Base-by-base conservation (phyloP, 1,140 invertebrate species). In the Sycophila sp. region DNA sequence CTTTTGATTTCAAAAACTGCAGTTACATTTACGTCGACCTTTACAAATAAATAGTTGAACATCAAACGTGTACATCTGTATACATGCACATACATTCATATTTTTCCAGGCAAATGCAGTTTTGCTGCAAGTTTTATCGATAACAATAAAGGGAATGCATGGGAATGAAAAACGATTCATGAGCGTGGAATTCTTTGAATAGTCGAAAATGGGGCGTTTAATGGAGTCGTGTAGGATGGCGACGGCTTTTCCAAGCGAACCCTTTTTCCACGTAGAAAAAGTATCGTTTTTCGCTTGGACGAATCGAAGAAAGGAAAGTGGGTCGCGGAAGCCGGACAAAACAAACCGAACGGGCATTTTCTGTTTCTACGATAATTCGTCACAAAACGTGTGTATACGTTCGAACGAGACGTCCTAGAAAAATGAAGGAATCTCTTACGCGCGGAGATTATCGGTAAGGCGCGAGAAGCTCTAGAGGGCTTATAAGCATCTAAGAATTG, bases 251-350 rank as follows among this genome's bases (percentile, higher is more conserved):
- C 15, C 15, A 7, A 22, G 49, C 49, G 24, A 53, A 53, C 45
- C 5, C 15, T 51, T 11, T 47, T 19, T 17, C 19, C 42, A 22
- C 42, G 4, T 11, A 15, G n/a, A n/a, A 19, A 5, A 15, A 34
- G 19, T 49, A 63, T 63, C 28, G 28, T 30, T 34, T 63, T 63
- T 49, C 17, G 42, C 42, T 63, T 34, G 15, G 42, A 8, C 60
- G 49, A 63, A 49, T 28, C 42, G 49, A 63, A 45, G 24, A 60
- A 28, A 63, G 11, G 47, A 63, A 63, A 63, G 60, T 63, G 30
- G 28, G 60, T 63, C 60, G 60, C 47, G 60, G 60, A 63, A 63
- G 60, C 60, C 60, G 2, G 60, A 63, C 28, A 63, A 63, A 62
- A 49, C 28, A 63, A 63, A 63, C 45, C 8, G 13, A 34, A 34